Base-by-base conservation (phyloP, 1,140 invertebrate species). In the Babylonia areolata region DNA sequence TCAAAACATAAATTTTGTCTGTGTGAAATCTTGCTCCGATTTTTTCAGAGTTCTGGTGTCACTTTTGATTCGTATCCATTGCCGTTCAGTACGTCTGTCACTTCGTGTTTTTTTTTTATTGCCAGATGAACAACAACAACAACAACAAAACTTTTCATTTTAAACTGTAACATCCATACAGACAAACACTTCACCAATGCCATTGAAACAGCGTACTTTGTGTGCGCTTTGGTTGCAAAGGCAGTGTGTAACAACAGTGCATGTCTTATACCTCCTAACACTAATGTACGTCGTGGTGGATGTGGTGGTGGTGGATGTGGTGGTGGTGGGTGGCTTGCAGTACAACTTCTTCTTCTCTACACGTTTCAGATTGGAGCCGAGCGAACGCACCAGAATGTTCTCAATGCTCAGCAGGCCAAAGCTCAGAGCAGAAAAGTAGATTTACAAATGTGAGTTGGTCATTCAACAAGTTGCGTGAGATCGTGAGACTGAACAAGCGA, bases 291-390 rank as follows among this genome's bases (percentile, higher is more conserved):
- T 71, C 6, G 69, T 71, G 23, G 69, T n/a, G 33, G 17, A 17
- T 12, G 33, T 39, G 37, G 33, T 39, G 37, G 33, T 37, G 33
- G 31, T 75, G 73, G 73, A 3, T 9, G 73, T 75, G 73, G 33
- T 35, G 73, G 73, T 75, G 73, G 12, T 37, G 73, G 33, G 37
- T 75, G 23, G 33, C n/a, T 75, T 15, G 37, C 23, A 37, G 73
- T 12, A 33, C 23, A 75, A 6, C n/a, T 35, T 9, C 31, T 9
- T 33, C 1, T 40, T 84, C 12, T 23, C 84, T 89, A 87, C 51
- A 40, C 39, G 46, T 91, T 88, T 80, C 88, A 92, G 92, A 84
- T 88, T 81, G 91, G 89, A 79, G 91, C 91, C 89, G 79, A 87
- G 81, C 87, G 92, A 88, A 91, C 87, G 31, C 90, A 92, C 82